Evolutionary conservation across 2,113 vertebrate genomes (phyloP).

Genomic region (Circaetus gallicus): DNA sequence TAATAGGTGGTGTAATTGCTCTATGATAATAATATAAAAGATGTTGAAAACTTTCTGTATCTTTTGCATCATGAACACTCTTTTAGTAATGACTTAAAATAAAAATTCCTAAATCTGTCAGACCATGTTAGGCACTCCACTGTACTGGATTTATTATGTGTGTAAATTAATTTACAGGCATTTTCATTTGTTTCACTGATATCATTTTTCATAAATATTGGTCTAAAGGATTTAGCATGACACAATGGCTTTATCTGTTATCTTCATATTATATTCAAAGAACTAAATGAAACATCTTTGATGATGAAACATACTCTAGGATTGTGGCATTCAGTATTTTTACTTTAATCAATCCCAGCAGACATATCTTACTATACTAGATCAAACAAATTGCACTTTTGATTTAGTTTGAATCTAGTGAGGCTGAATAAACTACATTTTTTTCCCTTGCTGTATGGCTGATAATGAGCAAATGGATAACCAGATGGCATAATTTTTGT

Average conservation of each 20-base stretch:
- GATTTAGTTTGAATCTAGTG: constrained; percentile 20
- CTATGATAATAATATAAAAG: background rate
- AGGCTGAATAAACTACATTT: constrained; percentile 11
- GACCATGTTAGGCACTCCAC: background rate
- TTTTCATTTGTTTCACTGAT: background rate
- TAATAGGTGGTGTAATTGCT: background rate
- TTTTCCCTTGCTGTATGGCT: background rate
- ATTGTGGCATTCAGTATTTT: constrained; percentile 1
- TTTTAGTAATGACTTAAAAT: background rate
- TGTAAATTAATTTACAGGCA: background rate
- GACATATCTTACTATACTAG: background rate
- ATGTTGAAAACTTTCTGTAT: background rate
- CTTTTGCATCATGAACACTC: background rate
- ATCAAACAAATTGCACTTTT: constrained; percentile 50
- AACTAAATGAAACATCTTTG: constrained; percentile 45
- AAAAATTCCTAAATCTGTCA: background rate
- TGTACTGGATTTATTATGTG: background rate
- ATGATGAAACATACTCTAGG: constrained; percentile 33
- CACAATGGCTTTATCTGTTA: constrained; percentile 18
- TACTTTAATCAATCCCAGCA: constrained; percentile 53
- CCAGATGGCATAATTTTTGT: constrained; percentile 32
- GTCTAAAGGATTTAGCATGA: constrained; percentile 13
- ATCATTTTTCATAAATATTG: background rate
- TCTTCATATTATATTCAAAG: constrained; percentile 16
- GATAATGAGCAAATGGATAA: constrained; percentile 46